Evolutionary conservation across 2,113 vertebrate genomes (phyloP).

Genomic region (Pavo muticus): DNA sequence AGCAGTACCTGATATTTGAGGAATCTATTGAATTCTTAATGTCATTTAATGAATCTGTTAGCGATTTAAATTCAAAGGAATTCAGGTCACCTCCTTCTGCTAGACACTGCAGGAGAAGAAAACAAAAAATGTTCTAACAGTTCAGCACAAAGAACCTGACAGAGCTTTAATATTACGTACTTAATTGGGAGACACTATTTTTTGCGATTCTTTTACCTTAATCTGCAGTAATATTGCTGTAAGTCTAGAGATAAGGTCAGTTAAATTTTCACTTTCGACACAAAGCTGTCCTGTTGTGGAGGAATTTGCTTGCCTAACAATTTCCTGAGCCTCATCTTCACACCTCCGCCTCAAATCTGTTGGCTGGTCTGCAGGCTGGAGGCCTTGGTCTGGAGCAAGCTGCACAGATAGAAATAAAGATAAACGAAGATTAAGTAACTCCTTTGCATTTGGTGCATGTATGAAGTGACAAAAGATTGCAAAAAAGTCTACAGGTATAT

Average conservation of each 20-base stretch:
- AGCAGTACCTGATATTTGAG: constrained; percentile 93
- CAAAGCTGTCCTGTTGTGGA: constrained; percentile 84
- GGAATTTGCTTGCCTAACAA: constrained; percentile 86
- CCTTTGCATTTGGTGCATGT: neutral
- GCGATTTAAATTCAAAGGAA: constrained; percentile 98
- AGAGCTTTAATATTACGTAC: neutral
- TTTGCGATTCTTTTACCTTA: constrained; percentile 82
- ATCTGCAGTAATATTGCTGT: constrained; percentile 96
- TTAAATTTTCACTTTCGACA: constrained; percentile 87
- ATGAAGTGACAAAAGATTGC: neutral
- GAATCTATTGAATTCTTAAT: constrained; percentile 96
- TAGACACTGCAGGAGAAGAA: constrained; percentile 86
- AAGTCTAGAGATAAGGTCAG: constrained; percentile 91
- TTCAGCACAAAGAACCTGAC: neutral
- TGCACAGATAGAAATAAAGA: constrained; percentile 9
- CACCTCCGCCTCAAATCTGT: constrained; percentile 91
- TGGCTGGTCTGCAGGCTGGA: constrained; percentile 92
- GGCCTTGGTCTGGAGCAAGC: constrained; percentile 96
- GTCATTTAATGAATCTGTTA: constrained; percentile 97
- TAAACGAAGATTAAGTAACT: neutral
- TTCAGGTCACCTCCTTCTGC: constrained; percentile 97
- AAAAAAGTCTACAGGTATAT: neutral
- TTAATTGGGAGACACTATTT: neutral
- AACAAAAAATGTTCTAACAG: neutral
- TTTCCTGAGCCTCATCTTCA: constrained; percentile 94